Evolutionary conservation across 2,113 vertebrate genomes (phyloP).

Genomic region (Engystomops pustulosus): DNA sequence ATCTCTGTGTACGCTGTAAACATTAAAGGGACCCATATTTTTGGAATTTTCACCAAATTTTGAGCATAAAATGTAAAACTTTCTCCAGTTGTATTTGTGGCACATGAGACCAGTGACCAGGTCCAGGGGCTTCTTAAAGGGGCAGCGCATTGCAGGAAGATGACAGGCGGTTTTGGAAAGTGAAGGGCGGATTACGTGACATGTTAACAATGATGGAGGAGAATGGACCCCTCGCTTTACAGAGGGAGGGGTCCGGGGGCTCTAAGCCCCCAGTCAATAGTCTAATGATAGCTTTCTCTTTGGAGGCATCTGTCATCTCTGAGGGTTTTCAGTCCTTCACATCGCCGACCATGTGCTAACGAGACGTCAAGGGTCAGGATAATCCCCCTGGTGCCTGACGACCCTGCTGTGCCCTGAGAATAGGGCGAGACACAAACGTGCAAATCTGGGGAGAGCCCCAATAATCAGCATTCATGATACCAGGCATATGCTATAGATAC

Average conservation of each 20-base stretch:
- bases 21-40: no score
- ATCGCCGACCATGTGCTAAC: neutral
- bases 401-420: neutral
- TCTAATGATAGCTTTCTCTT: conserved; percentile 41
- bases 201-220: conserved; percentile 12
- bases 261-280: conserved; percentile 40
- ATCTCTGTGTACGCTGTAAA: no score
- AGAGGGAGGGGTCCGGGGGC: neutral
- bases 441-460: no score
- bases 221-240: neutral
- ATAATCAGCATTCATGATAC: no score
- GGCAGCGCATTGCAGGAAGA: neutral
- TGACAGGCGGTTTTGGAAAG: conserved; percentile 4
- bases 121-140: neutral
- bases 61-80: neutral
- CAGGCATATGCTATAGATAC: no score
- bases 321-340: neutral
- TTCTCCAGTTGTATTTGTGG: neutral
- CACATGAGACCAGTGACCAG: neutral
- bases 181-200: conserved; percentile 7
- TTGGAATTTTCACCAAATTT: neutral
- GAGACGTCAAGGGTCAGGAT: neutral
- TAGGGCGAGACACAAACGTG: neutral
- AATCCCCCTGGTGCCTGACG: neutral
- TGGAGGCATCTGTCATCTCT: conserved; percentile 20